phyloP scores from a whole-genome alignment of 2,888 invertebrate species.

The Spicauda simplicius region DNA sequence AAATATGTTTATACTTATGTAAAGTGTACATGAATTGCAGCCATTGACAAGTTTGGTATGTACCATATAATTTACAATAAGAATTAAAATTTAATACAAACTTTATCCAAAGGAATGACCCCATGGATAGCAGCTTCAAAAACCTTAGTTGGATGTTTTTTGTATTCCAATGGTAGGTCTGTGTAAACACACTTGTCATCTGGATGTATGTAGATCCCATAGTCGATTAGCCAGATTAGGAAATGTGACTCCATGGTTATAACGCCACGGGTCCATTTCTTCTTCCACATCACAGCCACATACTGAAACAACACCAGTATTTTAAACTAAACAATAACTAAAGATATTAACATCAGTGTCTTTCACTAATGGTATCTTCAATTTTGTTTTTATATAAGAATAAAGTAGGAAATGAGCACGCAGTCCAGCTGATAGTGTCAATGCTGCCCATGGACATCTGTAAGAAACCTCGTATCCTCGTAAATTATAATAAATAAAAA shows the following conservation, averaged over 20 bases:
- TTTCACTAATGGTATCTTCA: too few species aligned
- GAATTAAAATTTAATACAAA: slow-evolving; percentile 40
- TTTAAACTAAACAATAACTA: too few species aligned
- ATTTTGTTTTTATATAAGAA: too few species aligned
- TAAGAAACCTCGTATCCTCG: too few species aligned
- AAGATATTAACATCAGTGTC: too few species aligned
- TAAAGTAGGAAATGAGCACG: too few species aligned
- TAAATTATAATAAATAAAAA: too few species aligned
- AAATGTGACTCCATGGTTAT: slow-evolving; percentile 55
- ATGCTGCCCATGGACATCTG: too few species aligned
- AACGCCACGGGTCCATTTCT: slow-evolving; percentile 61
- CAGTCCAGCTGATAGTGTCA: too few species aligned
- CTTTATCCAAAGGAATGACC: slow-evolving; percentile 59
- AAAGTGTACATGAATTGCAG: too few species aligned
- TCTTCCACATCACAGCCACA: slow-evolving; percentile 60
- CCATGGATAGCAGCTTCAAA: slow-evolving; percentile 69
- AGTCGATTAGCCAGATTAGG: slow-evolving; percentile 63
- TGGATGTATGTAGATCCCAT: slow-evolving; percentile 56
- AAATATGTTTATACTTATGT: too few species aligned
- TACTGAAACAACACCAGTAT: slow-evolving; percentile 50
- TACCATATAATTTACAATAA: neutral
- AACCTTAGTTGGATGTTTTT: slow-evolving; percentile 58
- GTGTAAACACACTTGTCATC: slow-evolving; percentile 53
- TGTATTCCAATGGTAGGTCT: slow-evolving; percentile 53
- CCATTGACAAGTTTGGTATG: too few species aligned